A percentile compares a stretch with the other conserved stretches of the same genome.
These are phyloP conservation scores for Lerista edwardsae DNA, from an alignment of 2,797 vertebrate species.

Conservation along the genomic window DNA sequence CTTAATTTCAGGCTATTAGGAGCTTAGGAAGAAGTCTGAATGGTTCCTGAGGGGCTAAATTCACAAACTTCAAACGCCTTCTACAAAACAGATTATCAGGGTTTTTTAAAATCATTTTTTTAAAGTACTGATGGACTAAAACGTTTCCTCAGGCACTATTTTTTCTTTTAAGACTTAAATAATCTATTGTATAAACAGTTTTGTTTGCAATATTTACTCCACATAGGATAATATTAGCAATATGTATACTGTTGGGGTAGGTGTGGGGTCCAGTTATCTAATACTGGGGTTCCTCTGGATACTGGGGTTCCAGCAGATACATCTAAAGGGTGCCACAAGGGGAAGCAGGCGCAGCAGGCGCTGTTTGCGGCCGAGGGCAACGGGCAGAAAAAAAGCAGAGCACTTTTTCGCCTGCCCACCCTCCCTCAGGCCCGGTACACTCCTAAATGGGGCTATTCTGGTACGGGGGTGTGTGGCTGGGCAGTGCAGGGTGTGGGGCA, in stretches of 20 bases:
- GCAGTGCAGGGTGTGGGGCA: too few relatives aligned
- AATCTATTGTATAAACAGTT: not conserved
- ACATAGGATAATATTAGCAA: not conserved
- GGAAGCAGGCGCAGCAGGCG: too few relatives aligned
- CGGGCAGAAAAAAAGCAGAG: too few relatives aligned
- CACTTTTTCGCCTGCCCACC: too few relatives aligned
- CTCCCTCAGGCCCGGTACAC: too few relatives aligned
- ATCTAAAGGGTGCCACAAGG: too few relatives aligned
- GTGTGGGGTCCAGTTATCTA: not conserved
- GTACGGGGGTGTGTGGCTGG: too few relatives aligned
- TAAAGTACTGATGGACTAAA: constrained; percentile 11
- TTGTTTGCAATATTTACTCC: not conserved
- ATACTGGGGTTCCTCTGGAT: too few relatives aligned
- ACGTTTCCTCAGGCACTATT: not conserved
- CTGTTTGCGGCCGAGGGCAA: too few relatives aligned
- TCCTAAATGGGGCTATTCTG: too few relatives aligned
- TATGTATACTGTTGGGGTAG: not conserved
- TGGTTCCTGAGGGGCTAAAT: constrained; percentile 60
- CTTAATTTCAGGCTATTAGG: constrained; percentile 54
- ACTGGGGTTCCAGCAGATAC: too few relatives aligned
- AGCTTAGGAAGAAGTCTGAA: constrained; percentile 67
- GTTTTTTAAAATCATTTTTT: constrained; percentile 8
- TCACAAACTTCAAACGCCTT: constrained; percentile 29
- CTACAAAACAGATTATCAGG: constrained; percentile 23
- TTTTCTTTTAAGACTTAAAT: not conserved